A percentile compares a stretch with the other conserved stretches of the same genome.
Conservation (phyloP, 1,140 invertebrate species). For the Calliopsis andreniformis region DNA sequence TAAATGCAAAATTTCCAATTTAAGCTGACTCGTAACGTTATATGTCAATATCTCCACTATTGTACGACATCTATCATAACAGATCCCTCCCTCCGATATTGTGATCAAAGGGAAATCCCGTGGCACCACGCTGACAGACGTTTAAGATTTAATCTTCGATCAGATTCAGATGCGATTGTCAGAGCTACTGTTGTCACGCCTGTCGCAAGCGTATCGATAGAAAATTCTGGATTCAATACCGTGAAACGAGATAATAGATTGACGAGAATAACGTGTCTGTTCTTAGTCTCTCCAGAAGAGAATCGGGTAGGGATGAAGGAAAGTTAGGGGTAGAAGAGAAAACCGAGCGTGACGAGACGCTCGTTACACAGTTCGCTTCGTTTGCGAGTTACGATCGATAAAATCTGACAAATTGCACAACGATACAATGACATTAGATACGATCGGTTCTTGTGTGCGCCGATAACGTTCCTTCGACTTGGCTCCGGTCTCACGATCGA, state of each 20-base stretch:
- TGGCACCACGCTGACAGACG: slow-evolving; percentile 43
- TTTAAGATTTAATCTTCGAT: slow-evolving; percentile 35
- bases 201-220: slow-evolving; percentile 58
- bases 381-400: slow-evolving; percentile 35
- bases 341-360: neutral
- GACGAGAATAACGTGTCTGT: neutral
- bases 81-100: neutral
- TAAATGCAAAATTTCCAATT: too few relatives aligned
- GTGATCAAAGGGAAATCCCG: slow-evolving; percentile 11
- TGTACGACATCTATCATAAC: neutral
- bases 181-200: slow-evolving; percentile 58
- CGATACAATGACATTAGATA: slow-evolving; percentile 47
- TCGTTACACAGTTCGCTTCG: slow-evolving; percentile 3
- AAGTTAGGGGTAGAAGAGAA: too few relatives aligned
- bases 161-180: slow-evolving; percentile 62
- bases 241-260: slow-evolving; percentile 31
- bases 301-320: neutral
- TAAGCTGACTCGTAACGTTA: too few relatives aligned
- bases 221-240: slow-evolving; percentile 43
- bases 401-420: slow-evolving; percentile 54
- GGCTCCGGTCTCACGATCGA: neutral
- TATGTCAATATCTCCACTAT: neutral
- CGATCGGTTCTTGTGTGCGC: slow-evolving; percentile 26
- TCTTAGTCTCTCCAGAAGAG: neutral
- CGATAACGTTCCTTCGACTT: slow-evolving; percentile 12